These are phyloP conservation scores for Sinosuthora webbiana DNA, from an alignment of 2,113 vertebrate genomes.

Conservation along the genomic window DNA sequence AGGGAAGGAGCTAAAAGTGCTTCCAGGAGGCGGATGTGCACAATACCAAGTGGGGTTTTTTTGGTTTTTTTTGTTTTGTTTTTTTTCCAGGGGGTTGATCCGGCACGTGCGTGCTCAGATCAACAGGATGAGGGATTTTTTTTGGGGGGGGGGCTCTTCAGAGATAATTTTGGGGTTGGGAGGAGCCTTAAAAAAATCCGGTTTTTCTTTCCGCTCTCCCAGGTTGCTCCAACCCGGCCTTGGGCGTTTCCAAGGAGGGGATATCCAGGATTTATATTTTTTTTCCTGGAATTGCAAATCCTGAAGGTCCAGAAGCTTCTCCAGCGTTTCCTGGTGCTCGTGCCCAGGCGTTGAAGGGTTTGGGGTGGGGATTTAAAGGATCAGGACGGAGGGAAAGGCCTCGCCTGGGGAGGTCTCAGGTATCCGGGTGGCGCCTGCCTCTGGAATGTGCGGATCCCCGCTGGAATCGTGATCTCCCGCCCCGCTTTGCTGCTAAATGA, in stretches of 20 bases:
- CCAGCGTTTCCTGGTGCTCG: fast-evolving
- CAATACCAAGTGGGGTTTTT: neutral
- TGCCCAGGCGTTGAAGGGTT: fast-evolving
- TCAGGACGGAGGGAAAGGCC: fast-evolving
- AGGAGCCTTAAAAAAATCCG: neutral
- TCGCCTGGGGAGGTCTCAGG: fast-evolving
- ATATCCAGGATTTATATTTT: neutral
- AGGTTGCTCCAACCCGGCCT: neutral
- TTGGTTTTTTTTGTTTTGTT: too few species aligned
- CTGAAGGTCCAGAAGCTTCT: fast-evolving
- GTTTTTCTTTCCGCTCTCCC: fast-evolving
- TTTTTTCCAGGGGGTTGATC: neutral
- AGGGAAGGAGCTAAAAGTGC: neutral
- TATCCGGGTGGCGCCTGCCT: fast-evolving
- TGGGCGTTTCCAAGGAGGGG: neutral
- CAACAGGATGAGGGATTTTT: neutral
- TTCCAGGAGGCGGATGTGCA: neutral
- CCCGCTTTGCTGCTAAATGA: neutral
- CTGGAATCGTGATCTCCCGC: neutral
- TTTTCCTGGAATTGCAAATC: fast-evolving
- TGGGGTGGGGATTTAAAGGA: neutral
- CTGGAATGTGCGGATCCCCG: fast-evolving
- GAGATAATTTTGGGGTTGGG: neutral
- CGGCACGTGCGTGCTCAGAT: neutral
- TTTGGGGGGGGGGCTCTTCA: too few species aligned